These are phyloP conservation scores for Lamellibrachia luymesi DNA, from an alignment of 1,140 invertebrate species.

Conservation along the genomic window DNA sequence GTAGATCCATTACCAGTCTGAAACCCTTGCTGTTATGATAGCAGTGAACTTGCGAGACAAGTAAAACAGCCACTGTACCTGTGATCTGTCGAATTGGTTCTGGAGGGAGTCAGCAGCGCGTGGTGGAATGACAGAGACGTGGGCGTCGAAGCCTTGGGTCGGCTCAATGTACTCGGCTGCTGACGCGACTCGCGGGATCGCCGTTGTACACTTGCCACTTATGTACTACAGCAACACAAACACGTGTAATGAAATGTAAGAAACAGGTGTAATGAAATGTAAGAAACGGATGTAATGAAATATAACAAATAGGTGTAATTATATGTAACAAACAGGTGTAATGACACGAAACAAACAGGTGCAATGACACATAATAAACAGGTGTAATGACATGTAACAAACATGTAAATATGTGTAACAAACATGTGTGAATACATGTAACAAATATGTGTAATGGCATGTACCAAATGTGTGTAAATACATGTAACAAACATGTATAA, in stretches of 20 bases:
- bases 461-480: too few relatives aligned
- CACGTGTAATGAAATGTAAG: neutral
- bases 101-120: constrained; percentile 23
- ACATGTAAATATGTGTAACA: neutral
- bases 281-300: neutral
- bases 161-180: constrained; percentile 30
- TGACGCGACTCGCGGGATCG: constrained; percentile 29
- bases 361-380: neutral
- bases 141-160: constrained; percentile 26
- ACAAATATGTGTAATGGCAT: neutral
- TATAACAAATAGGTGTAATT: neutral
- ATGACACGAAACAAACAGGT: neutral
- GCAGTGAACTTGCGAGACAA: neutral
- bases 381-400: neutral
- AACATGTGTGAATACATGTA: too few relatives aligned
- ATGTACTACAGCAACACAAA: constrained; percentile 21
- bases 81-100: constrained; percentile 29
- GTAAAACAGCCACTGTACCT: constrained; percentile 20
- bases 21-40: neutral
- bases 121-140: constrained; percentile 29
- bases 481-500: too few relatives aligned
- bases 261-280: neutral
- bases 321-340: neutral
- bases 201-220: constrained; percentile 21
- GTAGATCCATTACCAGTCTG: neutral